Evolutionary conservation across 2,113 vertebrate genomes (phyloP).

Genomic region (Dolichotis patagonum): DNA sequence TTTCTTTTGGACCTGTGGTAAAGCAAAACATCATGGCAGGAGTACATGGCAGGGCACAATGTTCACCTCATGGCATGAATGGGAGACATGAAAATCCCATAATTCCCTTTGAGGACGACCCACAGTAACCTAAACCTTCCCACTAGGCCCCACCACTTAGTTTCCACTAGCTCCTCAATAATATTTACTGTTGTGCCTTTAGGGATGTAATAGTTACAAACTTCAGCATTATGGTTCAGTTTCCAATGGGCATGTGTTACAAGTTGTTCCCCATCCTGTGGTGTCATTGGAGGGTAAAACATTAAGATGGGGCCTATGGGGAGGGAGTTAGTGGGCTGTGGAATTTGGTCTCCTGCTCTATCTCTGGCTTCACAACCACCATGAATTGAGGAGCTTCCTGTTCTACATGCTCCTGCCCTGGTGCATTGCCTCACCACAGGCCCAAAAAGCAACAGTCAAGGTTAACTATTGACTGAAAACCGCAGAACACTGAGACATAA

Average conservation of each 20-base stretch:
- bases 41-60: not conserved
- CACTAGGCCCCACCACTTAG: not conserved
- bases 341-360: not conserved
- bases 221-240: not conserved
- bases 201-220: not conserved
- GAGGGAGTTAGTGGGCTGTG: not conserved
- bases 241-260: not conserved
- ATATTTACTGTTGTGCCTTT: not conserved
- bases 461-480: not conserved
- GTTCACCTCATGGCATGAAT: not conserved
- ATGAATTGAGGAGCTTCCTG: not conserved
- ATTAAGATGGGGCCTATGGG: not conserved
- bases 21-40: not conserved
- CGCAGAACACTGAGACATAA: not conserved
- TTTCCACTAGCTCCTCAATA: not conserved
- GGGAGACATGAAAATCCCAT: not conserved
- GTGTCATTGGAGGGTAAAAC: not conserved
- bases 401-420: not conserved
- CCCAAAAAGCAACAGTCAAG: not conserved
- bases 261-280: not conserved
- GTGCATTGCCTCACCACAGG: not conserved
- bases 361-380: not conserved
- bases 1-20: not conserved
- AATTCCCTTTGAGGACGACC: not conserved
- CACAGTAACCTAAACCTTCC: not conserved